Conservation (phyloP, 2,888 invertebrate species). For the Chirona hameri region DNA sequence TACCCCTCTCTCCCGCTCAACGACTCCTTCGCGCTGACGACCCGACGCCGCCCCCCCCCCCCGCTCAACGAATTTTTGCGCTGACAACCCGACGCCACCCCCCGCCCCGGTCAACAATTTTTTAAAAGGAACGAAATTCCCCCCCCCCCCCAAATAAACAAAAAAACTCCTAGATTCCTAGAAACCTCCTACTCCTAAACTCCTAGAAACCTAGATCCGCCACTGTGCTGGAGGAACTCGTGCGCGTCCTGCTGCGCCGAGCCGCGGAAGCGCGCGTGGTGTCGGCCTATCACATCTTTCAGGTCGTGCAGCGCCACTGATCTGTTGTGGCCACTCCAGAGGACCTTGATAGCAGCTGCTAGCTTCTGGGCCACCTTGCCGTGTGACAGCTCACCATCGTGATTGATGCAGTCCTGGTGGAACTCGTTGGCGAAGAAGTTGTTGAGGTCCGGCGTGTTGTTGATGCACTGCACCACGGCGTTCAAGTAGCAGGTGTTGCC, state of each 20-base stretch:
- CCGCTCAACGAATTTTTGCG: too few relatives aligned
- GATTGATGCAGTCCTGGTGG: constrained; percentile 49
- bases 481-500: constrained; percentile 98
- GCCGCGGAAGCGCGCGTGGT: constrained; percentile 59
- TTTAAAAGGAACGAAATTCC: too few relatives aligned
- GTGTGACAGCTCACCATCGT: constrained; percentile 49
- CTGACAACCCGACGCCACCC: too few relatives aligned
- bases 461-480: too few relatives aligned
- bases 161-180: too few relatives aligned
- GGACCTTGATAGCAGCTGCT: constrained; percentile 71
- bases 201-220: too few relatives aligned
- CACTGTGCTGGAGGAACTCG: constrained; percentile 82
- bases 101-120: too few relatives aligned
- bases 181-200: too few relatives aligned
- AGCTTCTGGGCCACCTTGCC: constrained; percentile 78
- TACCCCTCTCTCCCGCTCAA: too few relatives aligned
- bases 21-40: too few relatives aligned
- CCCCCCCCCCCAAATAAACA: too few relatives aligned
- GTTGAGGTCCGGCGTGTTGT: constrained; percentile 73
- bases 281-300: constrained; percentile 68
- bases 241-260: constrained; percentile 86
- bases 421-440: constrained; percentile 71
- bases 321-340: constrained; percentile 65
- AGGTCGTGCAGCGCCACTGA: constrained; percentile 69
- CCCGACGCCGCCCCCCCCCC: too few relatives aligned